A percentile compares a stretch with the other conserved stretches of the same genome.
These are phyloP conservation scores for Erpetoichthys calabaricus DNA, from an alignment of 2,797 vertebrate genomes.

Conservation along the genomic window DNA sequence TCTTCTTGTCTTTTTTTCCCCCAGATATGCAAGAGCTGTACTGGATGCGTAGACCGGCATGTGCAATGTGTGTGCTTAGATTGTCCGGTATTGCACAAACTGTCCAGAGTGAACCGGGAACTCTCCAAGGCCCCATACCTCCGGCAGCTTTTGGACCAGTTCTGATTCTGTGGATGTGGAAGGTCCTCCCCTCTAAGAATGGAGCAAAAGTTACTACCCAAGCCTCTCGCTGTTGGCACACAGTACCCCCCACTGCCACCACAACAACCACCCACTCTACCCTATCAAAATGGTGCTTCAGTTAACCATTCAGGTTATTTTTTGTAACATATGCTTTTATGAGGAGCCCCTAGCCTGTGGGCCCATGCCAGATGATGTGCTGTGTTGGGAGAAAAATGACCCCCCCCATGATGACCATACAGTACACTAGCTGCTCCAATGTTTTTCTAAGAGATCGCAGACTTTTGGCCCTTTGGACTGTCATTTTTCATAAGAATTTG, in stretches of 20 bases:
- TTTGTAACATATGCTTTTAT: not conserved
- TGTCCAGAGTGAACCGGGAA: slow-evolving; percentile 71
- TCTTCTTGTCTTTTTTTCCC: slow-evolving; percentile 7
- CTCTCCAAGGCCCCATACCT: slow-evolving; percentile 84
- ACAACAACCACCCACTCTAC: slow-evolving; percentile 8
- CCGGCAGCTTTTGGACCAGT: slow-evolving; percentile 86
- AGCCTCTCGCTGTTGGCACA: slow-evolving; percentile 6
- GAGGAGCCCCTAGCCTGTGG: too few species aligned
- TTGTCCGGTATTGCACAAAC: slow-evolving; percentile 84
- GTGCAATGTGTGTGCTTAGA: slow-evolving; percentile 79
- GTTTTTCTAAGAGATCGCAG: too few species aligned
- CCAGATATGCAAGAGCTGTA: slow-evolving; percentile 85
- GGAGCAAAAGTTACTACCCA: too few species aligned
- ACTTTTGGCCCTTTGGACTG: slow-evolving; percentile 59
- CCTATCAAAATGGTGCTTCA: slow-evolving; percentile 33
- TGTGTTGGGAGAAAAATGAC: too few species aligned
- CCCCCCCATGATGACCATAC: too few species aligned
- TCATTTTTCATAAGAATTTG: slow-evolving; percentile 47
- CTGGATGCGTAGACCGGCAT: slow-evolving; percentile 67
- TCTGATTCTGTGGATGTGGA: slow-evolving; percentile 43
- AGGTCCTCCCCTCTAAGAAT: slow-evolving; percentile 29
- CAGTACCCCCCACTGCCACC: not conserved
- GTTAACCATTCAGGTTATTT: slow-evolving; percentile 24
- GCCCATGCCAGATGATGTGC: too few species aligned
- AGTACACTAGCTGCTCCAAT: too few species aligned